Conservation (phyloP, 2,113 vertebrate species). For the Grammomys dolichurus region DNA sequence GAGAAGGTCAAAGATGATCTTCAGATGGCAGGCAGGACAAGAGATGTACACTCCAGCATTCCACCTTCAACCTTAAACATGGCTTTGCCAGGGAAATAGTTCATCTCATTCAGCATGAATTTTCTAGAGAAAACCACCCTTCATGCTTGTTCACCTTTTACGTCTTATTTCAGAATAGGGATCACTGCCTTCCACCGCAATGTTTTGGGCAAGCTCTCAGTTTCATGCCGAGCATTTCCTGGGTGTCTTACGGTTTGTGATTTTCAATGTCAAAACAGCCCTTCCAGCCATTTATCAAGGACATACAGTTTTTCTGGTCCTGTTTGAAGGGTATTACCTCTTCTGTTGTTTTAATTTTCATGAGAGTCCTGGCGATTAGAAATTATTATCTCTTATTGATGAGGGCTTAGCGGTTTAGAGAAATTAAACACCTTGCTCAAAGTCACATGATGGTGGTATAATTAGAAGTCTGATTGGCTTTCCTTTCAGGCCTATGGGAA, state of each 20-base stretch:
- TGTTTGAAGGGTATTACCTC: not conserved
- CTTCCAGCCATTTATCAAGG: not conserved
- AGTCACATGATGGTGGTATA: not conserved
- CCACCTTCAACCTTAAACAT: not conserved
- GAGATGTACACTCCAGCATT: not conserved
- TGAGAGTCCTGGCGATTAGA: not conserved
- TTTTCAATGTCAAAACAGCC: constrained; percentile 12
- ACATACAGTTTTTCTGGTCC: not conserved
- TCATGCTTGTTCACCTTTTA: not conserved
- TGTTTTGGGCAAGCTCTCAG: not conserved
- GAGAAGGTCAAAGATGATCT: not conserved
- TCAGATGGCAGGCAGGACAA: not conserved
- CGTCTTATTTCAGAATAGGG: constrained; percentile 24
- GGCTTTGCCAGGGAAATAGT: not conserved
- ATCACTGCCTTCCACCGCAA: not conserved
- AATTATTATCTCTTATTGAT: constrained; percentile 16
- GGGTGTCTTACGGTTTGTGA: not conserved
- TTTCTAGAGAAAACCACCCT: constrained; percentile 21
- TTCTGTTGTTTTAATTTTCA: constrained; percentile 29
- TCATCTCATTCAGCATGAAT: constrained; percentile 25
- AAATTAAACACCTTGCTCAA: constrained; percentile 19
- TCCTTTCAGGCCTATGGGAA: not conserved
- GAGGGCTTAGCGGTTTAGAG: constrained; percentile 15
- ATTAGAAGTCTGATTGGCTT: constrained; percentile 34
- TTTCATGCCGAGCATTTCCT: not conserved